These are phyloP conservation scores for Arrhamphus sclerolepis DNA, from an alignment of 2,797 vertebrate genomes.

Conservation along the genomic window DNA sequence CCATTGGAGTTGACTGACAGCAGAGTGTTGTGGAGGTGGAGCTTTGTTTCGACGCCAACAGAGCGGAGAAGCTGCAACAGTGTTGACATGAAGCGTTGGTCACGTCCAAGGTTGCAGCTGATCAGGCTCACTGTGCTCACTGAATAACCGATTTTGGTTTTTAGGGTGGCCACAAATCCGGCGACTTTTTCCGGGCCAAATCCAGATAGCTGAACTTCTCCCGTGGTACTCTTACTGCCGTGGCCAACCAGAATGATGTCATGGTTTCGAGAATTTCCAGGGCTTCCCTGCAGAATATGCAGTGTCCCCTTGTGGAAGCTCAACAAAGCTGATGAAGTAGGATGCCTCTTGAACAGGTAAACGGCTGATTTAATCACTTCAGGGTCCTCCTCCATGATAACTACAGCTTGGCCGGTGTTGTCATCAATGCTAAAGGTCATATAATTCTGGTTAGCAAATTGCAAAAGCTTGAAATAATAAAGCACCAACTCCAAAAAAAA, in stretches of 20 bases:
- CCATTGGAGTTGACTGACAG: conserved; percentile 56
- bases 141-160: conserved; percentile 1
- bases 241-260: conserved; percentile 65
- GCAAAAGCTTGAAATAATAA: neutral
- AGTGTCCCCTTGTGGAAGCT: conserved; percentile 52
- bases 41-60: conserved; percentile 34
- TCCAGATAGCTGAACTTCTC: conserved; percentile 39
- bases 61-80: conserved; percentile 54
- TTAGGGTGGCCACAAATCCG: conserved; percentile 44
- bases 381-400: conserved; percentile 65
- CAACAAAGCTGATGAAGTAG: conserved; percentile 53
- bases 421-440: neutral
- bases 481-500: too few species aligned
- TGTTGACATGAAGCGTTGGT: conserved; percentile 41
- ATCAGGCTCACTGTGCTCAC: conserved; percentile 49
- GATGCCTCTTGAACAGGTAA: conserved; percentile 56
- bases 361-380: conserved; percentile 56
- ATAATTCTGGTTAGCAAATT: conserved; percentile 8
- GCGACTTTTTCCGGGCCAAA: conserved; percentile 57
- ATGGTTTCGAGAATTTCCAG: conserved; percentile 12
- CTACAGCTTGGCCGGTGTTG: conserved; percentile 44
- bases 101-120: conserved; percentile 67
- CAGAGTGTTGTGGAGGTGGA: conserved; percentile 45
- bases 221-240: conserved; percentile 37
- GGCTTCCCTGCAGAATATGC: conserved; percentile 31